Conservation (phyloP, 2,888 invertebrate species). For the Neoscelio sp. region DNA sequence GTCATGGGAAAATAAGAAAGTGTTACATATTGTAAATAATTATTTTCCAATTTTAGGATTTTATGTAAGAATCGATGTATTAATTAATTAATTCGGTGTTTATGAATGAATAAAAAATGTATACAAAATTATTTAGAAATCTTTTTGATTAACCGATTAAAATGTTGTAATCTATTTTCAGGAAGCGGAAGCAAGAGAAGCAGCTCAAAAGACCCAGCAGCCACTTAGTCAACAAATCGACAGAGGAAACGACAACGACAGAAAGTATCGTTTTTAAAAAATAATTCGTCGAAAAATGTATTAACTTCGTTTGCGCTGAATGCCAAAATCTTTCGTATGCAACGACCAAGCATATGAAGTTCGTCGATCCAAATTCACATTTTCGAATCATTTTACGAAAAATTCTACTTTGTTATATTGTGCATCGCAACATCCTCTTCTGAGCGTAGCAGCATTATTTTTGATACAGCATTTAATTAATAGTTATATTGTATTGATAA, state of each 20-base stretch:
- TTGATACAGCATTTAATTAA: constrained; percentile 43
- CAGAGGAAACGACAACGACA: constrained; percentile 76
- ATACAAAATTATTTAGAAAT: not conserved
- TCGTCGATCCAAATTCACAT: constrained; percentile 29
- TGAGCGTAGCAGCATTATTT: constrained; percentile 44
- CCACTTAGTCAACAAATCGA: constrained; percentile 78
- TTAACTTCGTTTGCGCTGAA: constrained; percentile 54
- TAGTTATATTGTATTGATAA: constrained; percentile 46
- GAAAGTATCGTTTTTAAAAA: constrained; percentile 74
- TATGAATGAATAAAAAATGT: no score
- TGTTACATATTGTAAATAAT: no score
- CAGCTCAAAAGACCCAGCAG: constrained; percentile 76
- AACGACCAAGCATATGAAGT: constrained; percentile 31
- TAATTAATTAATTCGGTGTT: no score
- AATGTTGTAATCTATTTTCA: constrained; percentile 79
- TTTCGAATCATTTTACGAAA: constrained; percentile 11
- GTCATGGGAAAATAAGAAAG: no score
- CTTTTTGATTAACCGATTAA: constrained; percentile 1
- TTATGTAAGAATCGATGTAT: no score
- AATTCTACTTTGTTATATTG: constrained; percentile 17
- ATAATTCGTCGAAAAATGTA: constrained; percentile 2
- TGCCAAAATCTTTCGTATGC: constrained; percentile 59
- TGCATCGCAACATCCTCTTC: constrained; percentile 32
- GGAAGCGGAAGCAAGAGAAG: constrained; percentile 86
- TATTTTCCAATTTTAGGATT: no score